Conservation (phyloP, 2,113 vertebrate species). For the Hippocampus mohnikei region DNA sequence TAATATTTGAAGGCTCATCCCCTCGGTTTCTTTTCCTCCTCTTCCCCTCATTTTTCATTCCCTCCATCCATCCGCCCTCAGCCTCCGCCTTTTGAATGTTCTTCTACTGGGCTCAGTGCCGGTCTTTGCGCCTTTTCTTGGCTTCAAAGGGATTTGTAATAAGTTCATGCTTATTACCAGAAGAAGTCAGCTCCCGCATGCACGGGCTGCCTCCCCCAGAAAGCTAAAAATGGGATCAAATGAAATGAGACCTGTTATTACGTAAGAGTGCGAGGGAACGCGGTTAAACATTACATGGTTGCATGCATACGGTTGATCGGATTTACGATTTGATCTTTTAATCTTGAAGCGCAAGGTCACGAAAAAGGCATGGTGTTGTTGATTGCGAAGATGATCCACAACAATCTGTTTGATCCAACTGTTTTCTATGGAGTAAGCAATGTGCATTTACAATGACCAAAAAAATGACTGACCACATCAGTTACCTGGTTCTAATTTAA, state of each 20-base stretch:
- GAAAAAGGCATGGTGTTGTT: neutral
- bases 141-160: constrained; percentile 46
- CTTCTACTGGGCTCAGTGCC: constrained; percentile 12
- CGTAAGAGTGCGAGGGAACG: neutral
- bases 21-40: constrained; percentile 16
- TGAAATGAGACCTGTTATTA: constrained; percentile 15
- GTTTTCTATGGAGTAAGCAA: too few species aligned
- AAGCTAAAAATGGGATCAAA: constrained; percentile 7
- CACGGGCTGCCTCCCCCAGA: constrained; percentile 3
- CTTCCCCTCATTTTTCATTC: constrained; percentile 17
- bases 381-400: too few species aligned
- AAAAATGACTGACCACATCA: too few species aligned
- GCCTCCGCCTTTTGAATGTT: neutral
- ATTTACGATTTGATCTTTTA: neutral
- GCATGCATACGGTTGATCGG: neutral
- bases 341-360: neutral
- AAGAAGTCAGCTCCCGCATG: constrained; percentile 19
- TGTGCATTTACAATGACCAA: too few species aligned
- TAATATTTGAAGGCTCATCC: constrained; percentile 39
- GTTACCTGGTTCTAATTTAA: too few species aligned
- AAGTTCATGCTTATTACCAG: constrained; percentile 33
- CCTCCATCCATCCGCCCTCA: constrained; percentile 7
- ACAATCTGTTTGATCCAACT: too few species aligned
- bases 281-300: constrained; percentile 3
- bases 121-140: constrained; percentile 21